Evolutionary conservation across 1,140 invertebrate genomes (phyloP), one percentile per base, ranked within the genome.

Genomic region (Drosophila orosa): DNA sequence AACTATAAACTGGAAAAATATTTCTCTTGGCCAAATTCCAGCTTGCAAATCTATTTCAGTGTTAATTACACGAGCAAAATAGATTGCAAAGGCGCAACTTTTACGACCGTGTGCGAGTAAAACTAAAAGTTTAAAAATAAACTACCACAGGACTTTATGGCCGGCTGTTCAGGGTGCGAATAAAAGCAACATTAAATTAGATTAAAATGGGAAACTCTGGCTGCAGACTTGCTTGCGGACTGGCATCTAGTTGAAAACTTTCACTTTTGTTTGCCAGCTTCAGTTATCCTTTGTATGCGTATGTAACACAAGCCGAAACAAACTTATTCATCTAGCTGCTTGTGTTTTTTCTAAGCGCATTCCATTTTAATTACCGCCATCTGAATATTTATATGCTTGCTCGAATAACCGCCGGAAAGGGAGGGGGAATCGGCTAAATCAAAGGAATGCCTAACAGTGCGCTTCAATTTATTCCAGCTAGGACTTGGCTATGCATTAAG

Each of bases 11-110:
- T 56, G 45, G 29, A 27, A 40, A 47, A 69, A 56, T 48, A 56
- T 65, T 50, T 39, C 33, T 8, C 29, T 31, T 55, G 25, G 33
- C 47, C 37, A 61, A 55, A 69, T 69, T 76, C n/a, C 31, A 58
- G 33, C 29, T 69, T 77, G 42, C 17, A 62, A 71, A 78, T 71
- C 44, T 78, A 68, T 77, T 78, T 78, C 40, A 61, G 42, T 78
- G 52, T 62, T 78, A 77, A 78, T 78, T 71, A 77, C 57, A 62
- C 65, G 57, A 69, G 65, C 63, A 69, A 58, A 33, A 57, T 77
- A 69, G 44, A 62, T 39, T 52, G 50, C 47, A 52, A 22, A 48
- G 25, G 17, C 54, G 63, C 52, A 72, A 72, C 50, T 72, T 72
- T 72, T 72, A 72, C 22, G 66, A 22, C 22, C n/a, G 8, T 35